phyloP scores from a whole-genome alignment of 2,888 invertebrate species.

The Drosophila yooni region DNA sequence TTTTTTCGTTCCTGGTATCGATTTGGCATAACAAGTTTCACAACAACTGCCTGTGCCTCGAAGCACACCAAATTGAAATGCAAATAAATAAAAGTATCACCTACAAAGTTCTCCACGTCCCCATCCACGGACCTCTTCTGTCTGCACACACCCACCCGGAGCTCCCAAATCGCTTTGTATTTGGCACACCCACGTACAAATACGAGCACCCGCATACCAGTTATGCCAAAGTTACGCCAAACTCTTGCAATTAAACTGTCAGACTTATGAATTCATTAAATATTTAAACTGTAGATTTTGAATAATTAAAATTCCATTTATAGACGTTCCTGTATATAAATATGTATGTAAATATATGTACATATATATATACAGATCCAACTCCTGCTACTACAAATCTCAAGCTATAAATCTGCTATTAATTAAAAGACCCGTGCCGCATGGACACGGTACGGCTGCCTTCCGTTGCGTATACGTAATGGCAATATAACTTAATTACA shows the following conservation, averaged over 20 bases:
- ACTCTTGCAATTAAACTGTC: conserved; percentile 80
- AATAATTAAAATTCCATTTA: conserved; percentile 81
- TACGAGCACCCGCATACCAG: not conserved
- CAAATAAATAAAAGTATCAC: conserved; percentile 62
- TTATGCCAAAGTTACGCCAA: conserved; percentile 64
- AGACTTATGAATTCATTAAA: conserved; percentile 81
- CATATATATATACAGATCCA: conserved; percentile 5
- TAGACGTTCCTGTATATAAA: conserved; percentile 10
- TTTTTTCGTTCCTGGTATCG: conserved; percentile 10
- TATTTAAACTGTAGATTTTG: conserved; percentile 80
- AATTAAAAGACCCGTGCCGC: conserved; percentile 62
- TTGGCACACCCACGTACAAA: conserved; percentile 11
- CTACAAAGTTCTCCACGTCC: conserved; percentile 1
- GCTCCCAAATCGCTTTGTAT: not conserved
- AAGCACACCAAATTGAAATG: conserved; percentile 45
- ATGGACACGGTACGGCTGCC: conserved; percentile 4
- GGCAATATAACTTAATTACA: conserved; percentile 77
- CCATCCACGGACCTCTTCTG: not conserved
- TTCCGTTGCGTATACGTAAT: conserved; percentile 67
- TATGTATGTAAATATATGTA: not conserved
- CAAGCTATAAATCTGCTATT: conserved; percentile 78
- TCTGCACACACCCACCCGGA: conserved; percentile 7
- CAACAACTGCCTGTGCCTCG: not conserved
- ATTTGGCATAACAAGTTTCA: conserved; percentile 4
- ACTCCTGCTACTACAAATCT: conserved; percentile 42